Evolutionary conservation across 2,797 vertebrate species (phyloP), one percentile per base, ranked within the genome.

Genomic region (Lacerta viridis): DNA sequence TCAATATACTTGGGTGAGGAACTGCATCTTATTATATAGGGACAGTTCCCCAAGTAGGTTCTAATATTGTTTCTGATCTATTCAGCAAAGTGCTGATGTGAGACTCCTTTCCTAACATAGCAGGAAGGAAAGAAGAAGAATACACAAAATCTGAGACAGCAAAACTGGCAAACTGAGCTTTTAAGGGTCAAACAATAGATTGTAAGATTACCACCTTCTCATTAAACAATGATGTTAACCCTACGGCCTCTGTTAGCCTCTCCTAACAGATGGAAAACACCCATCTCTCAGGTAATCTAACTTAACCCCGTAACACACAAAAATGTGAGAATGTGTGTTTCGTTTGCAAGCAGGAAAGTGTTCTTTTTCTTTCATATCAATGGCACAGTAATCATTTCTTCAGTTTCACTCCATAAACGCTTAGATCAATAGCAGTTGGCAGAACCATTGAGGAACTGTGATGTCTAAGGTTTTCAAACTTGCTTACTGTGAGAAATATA

Each of bases 381-480:
- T 25, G 20, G 9, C 29, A 78, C n/a, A 92, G 82, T 84, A 85
- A 5, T 91, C 74, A 89, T 91, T 90, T 92, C 74, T 83, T 80
- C 86, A 74, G 3, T 89, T 91, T 88, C 87, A 91, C 82, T 88
- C 82, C 64, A 46, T 11, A 39, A 85, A 92, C 87, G 85, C 91
- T 93, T 88, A 83, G 77, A 92, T 90, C 91, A 90, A 93, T 92
- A 89, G 83, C 80, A 88, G 46, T 89, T 84, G 87, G 41, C 89
- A 77, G 43, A 80, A 29, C 20, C 71, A 55, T 3, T 29, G 15
- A 86, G 13, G n/a, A 86, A 27, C n/a, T 17, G 20, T 71, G 61
- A 7, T 50, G 27, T 50, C 20, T 50, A 20, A 29, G 3, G 15
- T 64, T 81, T 41, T 68, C 36, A 68, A 18, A n/a, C 4, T 69